These are phyloP conservation scores for Spodoptera picta DNA, from an alignment of 2,888 invertebrate genomes.

Conservation along the genomic window DNA sequence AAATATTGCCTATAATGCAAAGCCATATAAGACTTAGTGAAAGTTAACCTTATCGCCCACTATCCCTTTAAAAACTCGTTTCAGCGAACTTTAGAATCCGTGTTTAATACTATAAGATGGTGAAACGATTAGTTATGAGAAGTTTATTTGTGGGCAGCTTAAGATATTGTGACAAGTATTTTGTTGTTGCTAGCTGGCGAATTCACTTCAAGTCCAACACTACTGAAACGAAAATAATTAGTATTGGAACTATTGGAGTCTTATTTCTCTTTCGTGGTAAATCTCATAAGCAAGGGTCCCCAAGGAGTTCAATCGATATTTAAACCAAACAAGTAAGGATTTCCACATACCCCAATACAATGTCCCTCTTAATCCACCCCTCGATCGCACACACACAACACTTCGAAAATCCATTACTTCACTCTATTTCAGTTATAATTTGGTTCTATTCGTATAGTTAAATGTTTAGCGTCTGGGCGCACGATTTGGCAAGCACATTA, in stretches of 20 bases:
- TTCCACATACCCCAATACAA: conserved; percentile 23
- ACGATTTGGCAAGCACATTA: conserved; percentile 30
- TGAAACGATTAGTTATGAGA: not conserved
- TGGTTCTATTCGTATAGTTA: conserved; percentile 6
- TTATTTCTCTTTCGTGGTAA: conserved; percentile 3
- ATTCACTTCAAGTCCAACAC: too few relatives aligned
- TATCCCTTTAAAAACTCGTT: conserved; percentile 40
- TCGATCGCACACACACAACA: conserved; percentile 18
- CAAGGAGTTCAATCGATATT: conserved; percentile 24
- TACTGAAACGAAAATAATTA: not conserved
- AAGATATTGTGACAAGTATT: too few relatives aligned
- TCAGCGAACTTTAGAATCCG: conserved; percentile 12
- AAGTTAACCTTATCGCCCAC: conserved; percentile 44
- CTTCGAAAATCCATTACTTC: conserved; percentile 22
- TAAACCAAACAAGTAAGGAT: conserved; percentile 23
- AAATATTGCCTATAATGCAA: conserved; percentile 27
- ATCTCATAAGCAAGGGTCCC: conserved; percentile 15
- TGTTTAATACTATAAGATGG: conserved; percentile 4
- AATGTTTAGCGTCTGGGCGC: conserved; percentile 11
- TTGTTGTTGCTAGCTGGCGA: too few relatives aligned
- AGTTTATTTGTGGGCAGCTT: not conserved
- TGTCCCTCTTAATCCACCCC: conserved; percentile 38
- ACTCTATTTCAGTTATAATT: conserved; percentile 22
- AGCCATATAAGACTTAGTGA: conserved; percentile 39
- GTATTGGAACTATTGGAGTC: not conserved